Base-by-base conservation (phyloP, 2,888 invertebrate genomes). In the Drosophila niveifrons region DNA sequence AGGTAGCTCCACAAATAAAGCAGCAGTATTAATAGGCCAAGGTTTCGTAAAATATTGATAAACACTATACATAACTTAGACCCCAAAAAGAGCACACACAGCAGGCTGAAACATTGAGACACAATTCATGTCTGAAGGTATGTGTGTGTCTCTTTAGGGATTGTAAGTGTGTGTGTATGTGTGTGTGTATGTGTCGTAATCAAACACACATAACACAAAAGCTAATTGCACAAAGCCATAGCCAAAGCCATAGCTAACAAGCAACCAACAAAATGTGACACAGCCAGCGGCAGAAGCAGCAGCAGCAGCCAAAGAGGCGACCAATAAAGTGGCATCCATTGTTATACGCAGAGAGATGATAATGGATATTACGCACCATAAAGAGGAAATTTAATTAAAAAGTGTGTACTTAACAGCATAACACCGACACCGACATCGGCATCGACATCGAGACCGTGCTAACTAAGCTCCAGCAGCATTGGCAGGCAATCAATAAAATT, bases 371-470 rank as follows among this genome's bases (percentile, higher is more conserved):
- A 62, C 67, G 71, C 69, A 61, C 43, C 66, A 69, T 69, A 64
- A 78, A 59, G 53, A 65, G 59, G 51, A 78, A 82, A 85, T 83
- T 85, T 83, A 83, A 83, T 83, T 83, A 83, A 83, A 82, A 82
- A 85, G 62, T 74, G 70, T 73, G 64, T 68, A 57, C 82, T 82
- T 75, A 82, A 66, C 57, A 46, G 51, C 51, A 58, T 50, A 72
- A 66, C 71, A 52, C 18, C 43, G 41, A 55, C 41, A 55, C 34
- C 41, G 53, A 65, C 44, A 62, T 15, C 39, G n/a, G 11, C 34
- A n/a, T 8, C 36, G 17, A 10, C 10, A 39, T 15, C 41, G 18
- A 15, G 39, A n/a, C 43, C 23, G 23, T 6, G n/a, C 28, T 39
- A 53, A 29, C 11, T 4, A 4, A 41, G 43, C 43, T 17, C 15